These are phyloP conservation scores for Meghimatium bilineatum DNA, from an alignment of 2,888 invertebrate genomes.

Conservation along the genomic window DNA sequence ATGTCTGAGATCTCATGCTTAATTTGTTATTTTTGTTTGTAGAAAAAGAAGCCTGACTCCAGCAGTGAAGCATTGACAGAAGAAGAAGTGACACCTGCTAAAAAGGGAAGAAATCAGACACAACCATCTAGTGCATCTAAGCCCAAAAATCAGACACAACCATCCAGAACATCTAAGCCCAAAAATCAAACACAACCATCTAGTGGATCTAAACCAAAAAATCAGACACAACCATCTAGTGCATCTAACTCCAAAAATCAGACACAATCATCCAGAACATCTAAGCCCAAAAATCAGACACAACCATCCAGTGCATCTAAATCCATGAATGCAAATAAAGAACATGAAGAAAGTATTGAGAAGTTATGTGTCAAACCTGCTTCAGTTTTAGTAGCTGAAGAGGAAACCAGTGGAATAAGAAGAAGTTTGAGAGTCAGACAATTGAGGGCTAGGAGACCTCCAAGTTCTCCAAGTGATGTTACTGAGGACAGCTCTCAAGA, in stretches of 20 bases:
- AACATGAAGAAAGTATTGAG: constrained; percentile 2
- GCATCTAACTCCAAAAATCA: constrained; percentile 1
- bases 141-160: constrained; percentile 31
- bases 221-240: constrained; percentile 37
- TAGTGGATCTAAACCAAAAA: too few relatives aligned
- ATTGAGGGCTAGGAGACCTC: constrained; percentile 38
- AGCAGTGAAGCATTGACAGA: constrained; percentile 58
- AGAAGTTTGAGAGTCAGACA: constrained; percentile 43
- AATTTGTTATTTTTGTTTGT: too few relatives aligned
- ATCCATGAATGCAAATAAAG: neutral
- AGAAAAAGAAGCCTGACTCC: constrained; percentile 58
- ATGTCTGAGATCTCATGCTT: too few relatives aligned
- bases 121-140: constrained; percentile 29
- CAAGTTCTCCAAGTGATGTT: constrained; percentile 34
- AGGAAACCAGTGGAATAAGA: constrained; percentile 34
- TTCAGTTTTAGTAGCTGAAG: constrained; percentile 33
- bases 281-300: constrained; percentile 40
- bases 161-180: constrained; percentile 9
- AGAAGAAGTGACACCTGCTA: constrained; percentile 52
- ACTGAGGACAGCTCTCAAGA: constrained; percentile 7
- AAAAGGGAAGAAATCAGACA: constrained; percentile 48
- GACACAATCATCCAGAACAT: too few relatives aligned
- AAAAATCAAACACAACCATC: too few relatives aligned
- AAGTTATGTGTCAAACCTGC: constrained; percentile 25
- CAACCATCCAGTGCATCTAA: constrained; percentile 29